Evolutionary conservation across 2,113 vertebrate species (phyloP).

Genomic region (Furnarius figulus): DNA sequence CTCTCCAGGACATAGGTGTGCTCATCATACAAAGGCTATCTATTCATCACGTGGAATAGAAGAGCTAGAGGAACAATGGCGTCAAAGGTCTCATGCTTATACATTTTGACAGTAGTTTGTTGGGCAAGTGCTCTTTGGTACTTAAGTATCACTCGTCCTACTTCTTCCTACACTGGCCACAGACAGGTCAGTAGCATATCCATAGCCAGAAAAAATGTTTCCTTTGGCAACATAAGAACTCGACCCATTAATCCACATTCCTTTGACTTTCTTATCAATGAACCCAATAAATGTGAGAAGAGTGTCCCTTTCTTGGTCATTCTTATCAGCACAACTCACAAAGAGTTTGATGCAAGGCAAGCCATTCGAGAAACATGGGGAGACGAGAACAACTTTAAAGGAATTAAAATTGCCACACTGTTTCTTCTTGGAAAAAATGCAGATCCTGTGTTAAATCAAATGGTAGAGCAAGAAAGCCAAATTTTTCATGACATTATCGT

Average conservation of each 20-base stretch:
- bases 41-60: constrained; percentile 75
- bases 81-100: constrained; percentile 97
- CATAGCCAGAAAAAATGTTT: constrained; percentile 84
- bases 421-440: constrained; percentile 94
- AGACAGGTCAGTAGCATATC: constrained; percentile 83
- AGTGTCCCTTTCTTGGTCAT: constrained; percentile 90
- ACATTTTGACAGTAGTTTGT: constrained; percentile 95
- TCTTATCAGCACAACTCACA: constrained; percentile 97
- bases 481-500: constrained; percentile 98
- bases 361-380: constrained; percentile 98
- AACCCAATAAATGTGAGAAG: constrained; percentile 93
- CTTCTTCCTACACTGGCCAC: constrained; percentile 86
- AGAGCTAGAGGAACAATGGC: constrained; percentile 89
- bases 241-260: constrained; percentile 93
- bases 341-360: constrained; percentile 96
- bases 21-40: constrained; percentile 74
- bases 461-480: constrained; percentile 99
- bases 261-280: constrained; percentile 94
- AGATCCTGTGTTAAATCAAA: constrained; percentile 91
- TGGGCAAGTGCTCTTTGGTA: constrained; percentile 99
- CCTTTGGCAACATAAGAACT: constrained; percentile 94
- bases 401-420: constrained; percentile 88
- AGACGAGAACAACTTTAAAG: constrained; percentile 91
- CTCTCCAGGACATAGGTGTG: constrained; percentile 61
- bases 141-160: constrained; percentile 90